Conservation (phyloP, 35 echinoderm and acorn worm species). For the Lytechinus pictus region DNA sequence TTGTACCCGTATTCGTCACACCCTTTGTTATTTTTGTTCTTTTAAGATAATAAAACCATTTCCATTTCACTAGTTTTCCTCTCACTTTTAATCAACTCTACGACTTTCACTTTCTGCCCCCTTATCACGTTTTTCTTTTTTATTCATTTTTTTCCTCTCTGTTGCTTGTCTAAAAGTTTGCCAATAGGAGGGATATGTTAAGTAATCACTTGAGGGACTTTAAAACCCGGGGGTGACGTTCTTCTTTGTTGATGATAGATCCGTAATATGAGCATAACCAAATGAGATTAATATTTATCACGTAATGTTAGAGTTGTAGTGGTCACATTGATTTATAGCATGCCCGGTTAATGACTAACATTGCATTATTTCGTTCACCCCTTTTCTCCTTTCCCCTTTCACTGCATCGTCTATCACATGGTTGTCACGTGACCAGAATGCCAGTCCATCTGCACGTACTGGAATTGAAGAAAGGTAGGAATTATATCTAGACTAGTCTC, state of each 20-base stretch:
- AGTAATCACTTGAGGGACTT: neutral
- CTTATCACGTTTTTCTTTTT: no score
- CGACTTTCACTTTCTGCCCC: neutral
- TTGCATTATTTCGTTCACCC: slow-evolving; percentile 51
- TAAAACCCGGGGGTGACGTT: neutral
- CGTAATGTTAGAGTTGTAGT: slow-evolving; percentile 38
- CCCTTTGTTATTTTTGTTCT: no score
- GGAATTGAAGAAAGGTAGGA: slow-evolving; percentile 51
- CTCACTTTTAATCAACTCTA: neutral
- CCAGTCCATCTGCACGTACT: slow-evolving; percentile 47
- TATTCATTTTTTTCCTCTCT: neutral
- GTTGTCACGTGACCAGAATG: slow-evolving; percentile 44
- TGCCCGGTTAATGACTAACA: slow-evolving; percentile 38
- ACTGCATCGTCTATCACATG: slow-evolving; percentile 33
- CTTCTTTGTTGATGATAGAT: neutral
- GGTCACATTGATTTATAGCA: slow-evolving; percentile 1
- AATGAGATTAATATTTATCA: neutral
- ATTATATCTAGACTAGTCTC: neutral
- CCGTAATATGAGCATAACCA: neutral
- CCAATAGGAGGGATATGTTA: neutral
- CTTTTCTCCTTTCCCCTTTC: neutral
- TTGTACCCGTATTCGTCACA: no score
- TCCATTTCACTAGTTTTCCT: neutral
- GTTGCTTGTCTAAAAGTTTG: neutral
- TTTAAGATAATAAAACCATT: neutral